phyloP scores from a whole-genome alignment of 1,140 invertebrate genomes.

The Anastrepha obliqua region DNA sequence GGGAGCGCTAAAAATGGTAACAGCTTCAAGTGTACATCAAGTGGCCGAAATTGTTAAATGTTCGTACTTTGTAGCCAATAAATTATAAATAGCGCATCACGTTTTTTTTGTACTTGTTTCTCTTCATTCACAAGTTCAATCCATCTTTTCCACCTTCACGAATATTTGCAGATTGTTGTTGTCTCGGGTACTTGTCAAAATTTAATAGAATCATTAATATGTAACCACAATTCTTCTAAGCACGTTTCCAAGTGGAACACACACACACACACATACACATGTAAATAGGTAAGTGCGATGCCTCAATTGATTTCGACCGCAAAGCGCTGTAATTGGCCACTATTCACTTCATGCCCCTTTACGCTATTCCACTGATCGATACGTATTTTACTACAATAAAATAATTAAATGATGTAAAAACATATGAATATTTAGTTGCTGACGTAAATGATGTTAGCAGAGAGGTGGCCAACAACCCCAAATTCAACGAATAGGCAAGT shows the following conservation, averaged over 20 bases:
- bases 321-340: slow-evolving; percentile 16
- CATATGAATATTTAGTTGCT: background rate
- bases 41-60: background rate
- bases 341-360: background rate
- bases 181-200: slow-evolving; percentile 1
- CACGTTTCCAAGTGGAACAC: background rate
- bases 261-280: too few species aligned
- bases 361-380: background rate
- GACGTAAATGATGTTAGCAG: background rate
- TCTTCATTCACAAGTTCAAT: too few species aligned
- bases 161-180: background rate
- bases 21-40: slow-evolving; percentile 3
- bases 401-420: background rate
- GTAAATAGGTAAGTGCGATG: too few species aligned
- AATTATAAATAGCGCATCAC: background rate
- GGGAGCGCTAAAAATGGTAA: slow-evolving; percentile 10
- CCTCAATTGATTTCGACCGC: background rate
- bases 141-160: background rate
- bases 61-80: background rate
- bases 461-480: background rate
- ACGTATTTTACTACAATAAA: background rate
- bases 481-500: background rate
- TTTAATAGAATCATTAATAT: slow-evolving; percentile 25
- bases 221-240: background rate
- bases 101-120: too few species aligned